Percentiles rank a stretch among this genome's conserved stretches.
Evolutionary conservation across 2,797 vertebrate genomes (phyloP).

Genomic region (Rhinella marina): DNA sequence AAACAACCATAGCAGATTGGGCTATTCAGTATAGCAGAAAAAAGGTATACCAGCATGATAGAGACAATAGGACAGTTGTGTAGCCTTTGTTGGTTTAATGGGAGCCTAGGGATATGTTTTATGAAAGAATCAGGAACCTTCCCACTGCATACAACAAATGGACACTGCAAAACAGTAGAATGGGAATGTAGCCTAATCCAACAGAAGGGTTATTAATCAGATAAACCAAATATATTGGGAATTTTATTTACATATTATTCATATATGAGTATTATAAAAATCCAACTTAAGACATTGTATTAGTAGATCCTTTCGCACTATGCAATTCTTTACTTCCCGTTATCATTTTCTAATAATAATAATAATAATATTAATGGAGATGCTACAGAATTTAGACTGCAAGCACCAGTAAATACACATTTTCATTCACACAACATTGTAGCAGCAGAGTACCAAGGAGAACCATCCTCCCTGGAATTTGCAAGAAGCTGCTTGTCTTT

Average conservation of each 20-base stretch:
- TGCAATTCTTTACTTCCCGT: background rate
- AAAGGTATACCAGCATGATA: too few relatives aligned
- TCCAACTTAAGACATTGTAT: background rate
- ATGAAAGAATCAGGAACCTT: background rate
- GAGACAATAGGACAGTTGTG: too few relatives aligned
- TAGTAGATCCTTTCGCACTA: background rate
- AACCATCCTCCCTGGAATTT: constrained; percentile 15
- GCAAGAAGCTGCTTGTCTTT: constrained; percentile 4
- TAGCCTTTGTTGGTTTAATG: background rate
- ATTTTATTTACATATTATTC: too few relatives aligned
- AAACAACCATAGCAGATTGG: too few relatives aligned
- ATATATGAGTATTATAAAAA: background rate
- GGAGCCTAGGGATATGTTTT: too few relatives aligned
- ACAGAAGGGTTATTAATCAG: too few relatives aligned
- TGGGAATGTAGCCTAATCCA: background rate
- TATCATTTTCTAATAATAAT: background rate
- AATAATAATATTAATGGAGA: background rate
- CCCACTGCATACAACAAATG: background rate
- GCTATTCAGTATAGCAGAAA: too few relatives aligned
- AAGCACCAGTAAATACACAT: constrained; percentile 7
- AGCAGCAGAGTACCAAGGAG: background rate
- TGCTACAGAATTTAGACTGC: background rate
- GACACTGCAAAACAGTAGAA: background rate
- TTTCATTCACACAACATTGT: constrained; percentile 5
- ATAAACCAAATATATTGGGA: too few relatives aligned